Conservation (phyloP, 2,113 vertebrate genomes). For the Trematomus loennbergii region DNA sequence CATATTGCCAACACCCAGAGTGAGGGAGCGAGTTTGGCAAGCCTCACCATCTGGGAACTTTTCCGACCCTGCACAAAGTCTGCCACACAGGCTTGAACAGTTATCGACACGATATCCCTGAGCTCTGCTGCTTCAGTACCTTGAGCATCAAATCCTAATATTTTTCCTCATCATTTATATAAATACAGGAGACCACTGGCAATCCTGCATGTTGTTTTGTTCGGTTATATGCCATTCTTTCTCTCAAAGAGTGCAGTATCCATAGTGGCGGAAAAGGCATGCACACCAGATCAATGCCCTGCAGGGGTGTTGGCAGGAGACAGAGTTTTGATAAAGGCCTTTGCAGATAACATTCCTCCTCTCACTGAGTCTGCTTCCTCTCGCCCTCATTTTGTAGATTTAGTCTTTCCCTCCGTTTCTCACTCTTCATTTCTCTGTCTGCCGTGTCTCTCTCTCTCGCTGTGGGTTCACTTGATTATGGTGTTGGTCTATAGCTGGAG, state of each 20-base stretch:
- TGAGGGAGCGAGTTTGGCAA: conserved; percentile 47
- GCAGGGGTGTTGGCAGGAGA: conserved; percentile 47
- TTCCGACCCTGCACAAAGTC: conserved; percentile 10
- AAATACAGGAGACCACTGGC: neutral
- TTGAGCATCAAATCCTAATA: neutral
- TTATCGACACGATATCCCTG: conserved; percentile 5
- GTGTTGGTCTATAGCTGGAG: conserved; percentile 73
- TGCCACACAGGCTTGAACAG: conserved; percentile 30
- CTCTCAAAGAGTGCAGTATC: neutral
- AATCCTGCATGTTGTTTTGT: neutral
- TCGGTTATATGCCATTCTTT: neutral
- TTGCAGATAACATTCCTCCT: conserved; percentile 62
- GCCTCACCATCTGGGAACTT: conserved; percentile 45
- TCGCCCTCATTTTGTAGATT: conserved; percentile 37
- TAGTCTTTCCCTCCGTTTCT: conserved; percentile 40
- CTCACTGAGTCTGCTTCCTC: conserved; percentile 36
- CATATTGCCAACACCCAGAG: conserved; percentile 44
- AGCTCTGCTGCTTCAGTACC: neutral
- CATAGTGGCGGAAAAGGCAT: conserved; percentile 31
- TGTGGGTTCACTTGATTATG: conserved; percentile 80
- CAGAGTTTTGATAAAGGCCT: conserved; percentile 55
- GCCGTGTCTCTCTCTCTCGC: conserved; percentile 28
- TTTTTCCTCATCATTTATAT: neutral
- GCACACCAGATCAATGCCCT: conserved; percentile 54
- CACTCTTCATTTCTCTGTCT: conserved; percentile 24